These are phyloP conservation scores for Globodera rostochiensis DNA, from an alignment of 1,140 invertebrate species.

Conservation along the genomic window DNA sequence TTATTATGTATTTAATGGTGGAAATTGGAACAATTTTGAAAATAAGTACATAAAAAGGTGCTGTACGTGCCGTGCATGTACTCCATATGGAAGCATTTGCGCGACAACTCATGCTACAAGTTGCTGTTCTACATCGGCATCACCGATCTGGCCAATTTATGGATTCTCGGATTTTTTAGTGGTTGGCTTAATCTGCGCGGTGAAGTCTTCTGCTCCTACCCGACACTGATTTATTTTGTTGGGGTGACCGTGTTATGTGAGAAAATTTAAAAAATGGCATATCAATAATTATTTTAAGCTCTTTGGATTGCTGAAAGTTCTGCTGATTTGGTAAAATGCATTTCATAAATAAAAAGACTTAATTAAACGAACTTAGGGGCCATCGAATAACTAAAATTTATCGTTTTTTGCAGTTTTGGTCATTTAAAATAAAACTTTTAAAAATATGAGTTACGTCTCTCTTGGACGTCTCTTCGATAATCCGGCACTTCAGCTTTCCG, in stretches of 20 bases:
- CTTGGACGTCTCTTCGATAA: too few relatives aligned
- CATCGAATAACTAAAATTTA: too few relatives aligned
- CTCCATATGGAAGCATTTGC: not conserved
- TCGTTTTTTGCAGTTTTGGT: too few relatives aligned
- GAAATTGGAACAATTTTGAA: too few relatives aligned
- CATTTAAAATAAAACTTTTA: too few relatives aligned
- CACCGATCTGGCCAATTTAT: not conserved
- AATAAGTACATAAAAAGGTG: too few relatives aligned
- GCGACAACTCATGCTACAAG: slow-evolving; percentile 5
- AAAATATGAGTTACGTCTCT: too few relatives aligned
- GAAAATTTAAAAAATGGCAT: not conserved
- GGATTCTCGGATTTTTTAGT: not conserved
- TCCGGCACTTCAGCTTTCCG: too few relatives aligned
- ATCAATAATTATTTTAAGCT: not conserved
- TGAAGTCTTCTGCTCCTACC: not conserved
- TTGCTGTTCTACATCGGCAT: slow-evolving; percentile 17
- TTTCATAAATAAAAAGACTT: too few relatives aligned
- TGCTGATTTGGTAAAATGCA: slow-evolving; percentile 12
- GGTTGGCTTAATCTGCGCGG: slow-evolving; percentile 1
- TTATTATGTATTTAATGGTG: too few relatives aligned
- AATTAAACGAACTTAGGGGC: too few relatives aligned
- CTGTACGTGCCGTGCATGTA: not conserved
- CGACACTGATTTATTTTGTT: slow-evolving; percentile 23
- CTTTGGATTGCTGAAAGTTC: slow-evolving; percentile 21
- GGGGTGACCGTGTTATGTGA: not conserved